Percentiles rank a stretch among this genome's conserved stretches.
Evolutionary conservation across 2,113 vertebrate genomes (phyloP).

Genomic region (Pyxicephalus adspersus): DNA sequence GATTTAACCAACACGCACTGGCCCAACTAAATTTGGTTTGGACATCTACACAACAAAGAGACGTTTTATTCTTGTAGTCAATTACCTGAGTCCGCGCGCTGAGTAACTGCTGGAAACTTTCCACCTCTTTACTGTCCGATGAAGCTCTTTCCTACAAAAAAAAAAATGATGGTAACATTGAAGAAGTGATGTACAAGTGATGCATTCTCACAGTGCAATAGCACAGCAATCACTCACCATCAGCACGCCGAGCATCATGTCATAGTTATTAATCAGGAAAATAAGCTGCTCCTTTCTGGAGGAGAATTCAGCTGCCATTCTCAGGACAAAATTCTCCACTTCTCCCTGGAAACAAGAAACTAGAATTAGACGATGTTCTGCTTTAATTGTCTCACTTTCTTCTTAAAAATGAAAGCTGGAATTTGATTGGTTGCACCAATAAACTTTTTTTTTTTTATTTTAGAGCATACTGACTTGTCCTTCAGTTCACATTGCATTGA

Average conservation of each 20-base stretch:
- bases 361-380: too few species aligned
- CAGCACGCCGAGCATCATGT: constrained; percentile 92
- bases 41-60: background rate
- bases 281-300: constrained; percentile 91
- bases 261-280: constrained; percentile 96
- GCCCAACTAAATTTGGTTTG: too few species aligned
- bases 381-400: too few species aligned
- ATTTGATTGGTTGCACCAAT: too few species aligned
- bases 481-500: too few species aligned
- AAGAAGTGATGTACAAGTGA: background rate
- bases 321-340: constrained; percentile 92
- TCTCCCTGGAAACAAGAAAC: constrained; percentile 73
- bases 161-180: background rate
- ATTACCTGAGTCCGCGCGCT: constrained; percentile 85
- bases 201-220: background rate
- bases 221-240: constrained; percentile 73
- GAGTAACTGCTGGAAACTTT: constrained; percentile 91
- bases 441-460: too few species aligned
- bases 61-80: background rate
- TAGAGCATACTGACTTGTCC: too few species aligned
- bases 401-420: too few species aligned
- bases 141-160: constrained; percentile 82
- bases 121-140: constrained; percentile 92
- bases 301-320: constrained; percentile 91
- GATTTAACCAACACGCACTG: too few species aligned